Conservation (phyloP, 2,113 vertebrate genomes). For the Syngnathus scovelli region DNA sequence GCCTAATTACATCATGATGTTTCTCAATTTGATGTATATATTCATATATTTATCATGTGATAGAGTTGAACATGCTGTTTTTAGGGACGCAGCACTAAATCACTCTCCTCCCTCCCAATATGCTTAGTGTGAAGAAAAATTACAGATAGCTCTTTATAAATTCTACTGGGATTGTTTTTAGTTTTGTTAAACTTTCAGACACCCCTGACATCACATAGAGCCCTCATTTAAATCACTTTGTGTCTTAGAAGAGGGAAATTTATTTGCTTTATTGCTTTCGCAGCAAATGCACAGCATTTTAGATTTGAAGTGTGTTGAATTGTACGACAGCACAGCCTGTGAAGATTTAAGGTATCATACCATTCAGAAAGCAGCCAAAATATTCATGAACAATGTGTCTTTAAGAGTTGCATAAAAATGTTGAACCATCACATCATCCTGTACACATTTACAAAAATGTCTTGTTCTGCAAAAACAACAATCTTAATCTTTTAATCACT, state of each 20-base stretch:
- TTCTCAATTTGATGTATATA: background rate
- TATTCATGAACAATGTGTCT: background rate
- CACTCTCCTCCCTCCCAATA: slow-evolving; percentile 10
- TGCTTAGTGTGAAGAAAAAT: background rate
- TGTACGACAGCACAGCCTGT: background rate
- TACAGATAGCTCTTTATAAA: background rate
- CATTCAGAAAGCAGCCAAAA: background rate
- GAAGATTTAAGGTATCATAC: background rate
- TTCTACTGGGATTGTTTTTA: background rate
- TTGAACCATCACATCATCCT: background rate
- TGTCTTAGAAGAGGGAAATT: background rate
- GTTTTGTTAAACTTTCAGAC: background rate
- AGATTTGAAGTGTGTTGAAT: background rate
- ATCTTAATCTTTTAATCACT: no score
- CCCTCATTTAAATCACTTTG: background rate
- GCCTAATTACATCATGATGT: slow-evolving; percentile 46
- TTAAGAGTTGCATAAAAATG: background rate
- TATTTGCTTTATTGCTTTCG: background rate
- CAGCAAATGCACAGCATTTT: background rate
- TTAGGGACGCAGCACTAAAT: slow-evolving; percentile 19
- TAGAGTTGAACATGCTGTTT: background rate
- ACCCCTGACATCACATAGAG: background rate
- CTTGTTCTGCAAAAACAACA: no score
- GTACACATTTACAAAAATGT: no score
- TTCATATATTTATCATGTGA: slow-evolving; percentile 22